phyloP scores from a whole-genome alignment of 2,797 vertebrate species.

The Anomalospiza imberbis region DNA sequence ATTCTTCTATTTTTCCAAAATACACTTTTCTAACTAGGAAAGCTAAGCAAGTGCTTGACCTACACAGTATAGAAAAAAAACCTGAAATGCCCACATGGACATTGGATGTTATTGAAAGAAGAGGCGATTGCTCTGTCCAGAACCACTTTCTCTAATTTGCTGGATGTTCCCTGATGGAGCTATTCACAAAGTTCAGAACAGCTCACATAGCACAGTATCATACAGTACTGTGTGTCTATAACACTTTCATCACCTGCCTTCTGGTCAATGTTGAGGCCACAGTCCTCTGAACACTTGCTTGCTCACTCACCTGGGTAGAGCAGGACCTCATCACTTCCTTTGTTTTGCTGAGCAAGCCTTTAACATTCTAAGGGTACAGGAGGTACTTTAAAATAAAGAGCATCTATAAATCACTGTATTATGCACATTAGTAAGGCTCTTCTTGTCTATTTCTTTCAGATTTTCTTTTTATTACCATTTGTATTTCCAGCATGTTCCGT shows the following conservation, averaged over 20 bases:
- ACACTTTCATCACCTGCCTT: neutral
- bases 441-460: neutral
- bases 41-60: neutral
- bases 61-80: neutral
- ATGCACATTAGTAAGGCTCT: neutral
- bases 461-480: neutral
- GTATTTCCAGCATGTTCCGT: neutral
- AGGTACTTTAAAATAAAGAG: neutral
- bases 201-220: neutral
- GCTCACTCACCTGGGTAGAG: neutral
- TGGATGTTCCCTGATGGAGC: neutral
- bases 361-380: neutral
- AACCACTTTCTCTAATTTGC: neutral
- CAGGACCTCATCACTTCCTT: neutral
- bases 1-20: neutral
- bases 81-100: neutral
- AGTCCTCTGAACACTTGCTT: neutral
- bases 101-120: neutral
- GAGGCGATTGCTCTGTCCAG: neutral
- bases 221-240: neutral
- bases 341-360: neutral
- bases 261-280: neutral
- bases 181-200: neutral
- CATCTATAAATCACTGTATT: neutral
- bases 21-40: neutral